Percentiles rank a stretch among this genome's conserved stretches.
These are phyloP conservation scores for Macrostomum cliftonense DNA, from an alignment of 2,888 invertebrate genomes.

Conservation along the genomic window DNA sequence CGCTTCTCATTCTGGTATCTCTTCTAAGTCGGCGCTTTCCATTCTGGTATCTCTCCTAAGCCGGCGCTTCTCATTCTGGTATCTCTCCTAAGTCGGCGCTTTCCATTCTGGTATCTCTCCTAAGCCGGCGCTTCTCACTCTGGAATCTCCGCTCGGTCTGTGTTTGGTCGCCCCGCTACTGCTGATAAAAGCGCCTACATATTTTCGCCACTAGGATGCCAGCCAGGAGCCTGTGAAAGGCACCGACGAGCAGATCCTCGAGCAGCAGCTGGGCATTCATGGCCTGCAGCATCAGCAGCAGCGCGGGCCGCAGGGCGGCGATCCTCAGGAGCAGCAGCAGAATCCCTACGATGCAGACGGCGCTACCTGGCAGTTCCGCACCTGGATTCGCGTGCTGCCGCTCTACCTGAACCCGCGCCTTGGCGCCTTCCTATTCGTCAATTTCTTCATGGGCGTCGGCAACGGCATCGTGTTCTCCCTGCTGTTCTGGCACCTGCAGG, in stretches of 20 bases:
- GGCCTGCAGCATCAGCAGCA: slow-evolving; percentile 5
- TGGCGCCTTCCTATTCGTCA: slow-evolving; percentile 60
- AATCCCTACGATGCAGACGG: slow-evolving; percentile 29
- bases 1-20: too few species aligned
- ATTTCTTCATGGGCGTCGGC: slow-evolving; percentile 98
- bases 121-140: too few species aligned
- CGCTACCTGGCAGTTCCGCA: slow-evolving; percentile 48
- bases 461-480: slow-evolving; percentile 96
- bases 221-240: too few species aligned
- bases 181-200: too few species aligned
- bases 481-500: slow-evolving; percentile 81
- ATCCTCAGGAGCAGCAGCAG: slow-evolving; percentile 4
- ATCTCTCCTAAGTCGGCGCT: too few species aligned
- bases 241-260: slow-evolving; percentile 6
- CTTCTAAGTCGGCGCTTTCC: too few species aligned
- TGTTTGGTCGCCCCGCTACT: too few species aligned
- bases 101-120: too few species aligned
- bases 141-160: too few species aligned
- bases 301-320: slow-evolving; percentile 8
- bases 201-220: too few species aligned
- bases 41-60: too few species aligned
- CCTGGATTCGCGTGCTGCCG: slow-evolving; percentile 75
- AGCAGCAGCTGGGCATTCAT: slow-evolving; percentile 8
- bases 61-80: too few species aligned
- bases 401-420: slow-evolving; percentile 76